Percentiles rank a stretch among this genome's conserved stretches.
Evolutionary conservation across 2,797 vertebrate genomes (phyloP).

Genomic region (Darevskia mixta): DNA sequence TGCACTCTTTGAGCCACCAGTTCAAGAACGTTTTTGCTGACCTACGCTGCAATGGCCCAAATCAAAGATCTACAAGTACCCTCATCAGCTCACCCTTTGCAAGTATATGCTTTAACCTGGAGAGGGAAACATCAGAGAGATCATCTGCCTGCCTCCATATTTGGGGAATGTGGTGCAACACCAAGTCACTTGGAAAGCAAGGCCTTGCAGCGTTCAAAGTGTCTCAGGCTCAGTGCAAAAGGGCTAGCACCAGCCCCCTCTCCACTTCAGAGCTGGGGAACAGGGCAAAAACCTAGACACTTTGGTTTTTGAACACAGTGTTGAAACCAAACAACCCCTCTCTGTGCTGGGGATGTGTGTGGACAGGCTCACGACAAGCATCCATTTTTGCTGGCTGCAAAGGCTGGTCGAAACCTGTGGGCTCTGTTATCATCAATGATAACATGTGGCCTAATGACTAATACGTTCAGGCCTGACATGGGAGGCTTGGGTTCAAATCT

Average conservation of each 20-base stretch:
- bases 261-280: not conserved
- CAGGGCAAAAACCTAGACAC: not conserved
- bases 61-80: not conserved
- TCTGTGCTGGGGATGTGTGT: not conserved
- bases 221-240: not conserved
- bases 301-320: not conserved
- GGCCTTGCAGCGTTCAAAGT: not conserved
- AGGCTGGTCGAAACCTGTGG: not conserved
- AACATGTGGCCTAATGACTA: not conserved
- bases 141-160: not conserved
- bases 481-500: not conserved
- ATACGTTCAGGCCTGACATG: not conserved
- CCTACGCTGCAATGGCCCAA: not conserved
- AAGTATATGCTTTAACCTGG: not conserved
- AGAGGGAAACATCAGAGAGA: not conserved
- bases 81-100: not conserved
- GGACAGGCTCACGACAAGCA: not conserved
- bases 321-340: not conserved
- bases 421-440: not conserved
- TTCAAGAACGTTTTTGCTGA: not conserved
- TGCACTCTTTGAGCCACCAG: not conserved
- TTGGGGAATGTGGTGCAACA: not conserved
- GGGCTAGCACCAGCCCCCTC: not conserved
- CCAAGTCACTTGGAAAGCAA: not conserved
- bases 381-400: not conserved